A percentile compares a stretch with the other conserved stretches of the same genome.
These are phyloP conservation scores for Apomyelois bistriatella DNA, from an alignment of 2,888 invertebrate species.

Conservation along the genomic window DNA sequence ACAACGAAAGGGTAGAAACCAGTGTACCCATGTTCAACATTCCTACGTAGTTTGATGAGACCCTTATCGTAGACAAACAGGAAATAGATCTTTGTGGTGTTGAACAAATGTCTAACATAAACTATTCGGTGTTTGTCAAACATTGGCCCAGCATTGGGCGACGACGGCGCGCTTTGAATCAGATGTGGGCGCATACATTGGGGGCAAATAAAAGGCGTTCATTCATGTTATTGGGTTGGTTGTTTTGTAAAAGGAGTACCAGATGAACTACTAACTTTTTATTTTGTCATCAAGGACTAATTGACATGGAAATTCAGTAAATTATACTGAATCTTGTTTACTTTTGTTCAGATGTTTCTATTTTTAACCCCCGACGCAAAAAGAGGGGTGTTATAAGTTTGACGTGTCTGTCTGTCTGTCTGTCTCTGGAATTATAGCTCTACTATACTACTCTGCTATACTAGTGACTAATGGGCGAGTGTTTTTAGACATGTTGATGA, in stretches of 20 bases:
- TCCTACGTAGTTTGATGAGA: conserved; percentile 45
- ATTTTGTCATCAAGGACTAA: too few species aligned
- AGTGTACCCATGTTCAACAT: conserved; percentile 33
- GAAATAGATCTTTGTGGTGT: conserved; percentile 48
- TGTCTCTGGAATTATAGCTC: too few species aligned
- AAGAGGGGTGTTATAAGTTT: too few species aligned
- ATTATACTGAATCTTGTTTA: too few species aligned
- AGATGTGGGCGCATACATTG: conserved; percentile 29
- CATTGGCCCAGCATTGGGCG: conserved; percentile 28
- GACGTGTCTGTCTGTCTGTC: too few species aligned
- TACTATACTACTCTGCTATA: too few species aligned
- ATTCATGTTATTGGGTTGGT: conserved; percentile 11
- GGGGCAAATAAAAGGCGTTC: conserved; percentile 7
- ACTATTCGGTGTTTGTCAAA: conserved; percentile 39
- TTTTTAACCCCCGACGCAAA: too few species aligned
- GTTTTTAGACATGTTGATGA: too few species aligned
- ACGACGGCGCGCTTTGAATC: conserved; percentile 40
- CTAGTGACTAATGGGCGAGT: too few species aligned
- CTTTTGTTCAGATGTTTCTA: too few species aligned
- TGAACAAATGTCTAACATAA: conserved; percentile 38
- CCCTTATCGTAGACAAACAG: conserved; percentile 54
- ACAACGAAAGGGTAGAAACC: conserved; percentile 6
- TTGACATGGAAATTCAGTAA: too few species aligned
- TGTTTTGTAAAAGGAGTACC: not conserved
- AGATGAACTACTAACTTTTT: too few species aligned